Evolutionary conservation across 2,113 vertebrate genomes (phyloP).

Genomic region (Anarrhichthys ocellatus): DNA sequence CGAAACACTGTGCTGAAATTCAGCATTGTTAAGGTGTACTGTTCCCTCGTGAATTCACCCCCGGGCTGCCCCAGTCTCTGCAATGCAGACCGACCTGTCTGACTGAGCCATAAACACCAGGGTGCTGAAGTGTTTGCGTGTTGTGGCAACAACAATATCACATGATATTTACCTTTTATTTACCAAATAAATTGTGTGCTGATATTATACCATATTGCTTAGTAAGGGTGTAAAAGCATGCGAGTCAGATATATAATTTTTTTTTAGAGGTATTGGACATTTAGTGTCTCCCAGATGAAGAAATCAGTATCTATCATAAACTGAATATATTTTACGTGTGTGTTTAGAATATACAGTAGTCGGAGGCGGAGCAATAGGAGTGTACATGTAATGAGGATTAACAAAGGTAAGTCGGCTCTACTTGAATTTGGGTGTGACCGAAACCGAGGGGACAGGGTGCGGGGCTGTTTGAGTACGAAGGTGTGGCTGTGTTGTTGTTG

Average conservation of each 20-base stretch:
- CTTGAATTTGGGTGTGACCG: conserved; percentile 43
- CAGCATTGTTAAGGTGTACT: not conserved
- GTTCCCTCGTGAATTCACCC: not conserved
- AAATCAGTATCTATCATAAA: not conserved
- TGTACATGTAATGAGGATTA: not conserved
- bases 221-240: not conserved
- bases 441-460: conserved; percentile 45
- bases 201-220: not conserved
- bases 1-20: not conserved
- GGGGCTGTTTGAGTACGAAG: not conserved
- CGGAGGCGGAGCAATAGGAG: not conserved
- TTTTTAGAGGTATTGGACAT: not conserved
- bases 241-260: not conserved
- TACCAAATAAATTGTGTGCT: accelerated
- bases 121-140: not conserved
- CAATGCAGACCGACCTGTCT: too few relatives aligned
- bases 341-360: not conserved
- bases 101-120: too few relatives aligned
- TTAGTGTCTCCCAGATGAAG: not conserved
- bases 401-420: not conserved
- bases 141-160: not conserved
- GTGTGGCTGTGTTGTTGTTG: not conserved
- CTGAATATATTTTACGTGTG: not conserved
- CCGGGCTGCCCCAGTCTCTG: not conserved
- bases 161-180: not conserved